Evolutionary conservation across 1,140 invertebrate genomes (phyloP).

Genomic region (Ips typographus): DNA sequence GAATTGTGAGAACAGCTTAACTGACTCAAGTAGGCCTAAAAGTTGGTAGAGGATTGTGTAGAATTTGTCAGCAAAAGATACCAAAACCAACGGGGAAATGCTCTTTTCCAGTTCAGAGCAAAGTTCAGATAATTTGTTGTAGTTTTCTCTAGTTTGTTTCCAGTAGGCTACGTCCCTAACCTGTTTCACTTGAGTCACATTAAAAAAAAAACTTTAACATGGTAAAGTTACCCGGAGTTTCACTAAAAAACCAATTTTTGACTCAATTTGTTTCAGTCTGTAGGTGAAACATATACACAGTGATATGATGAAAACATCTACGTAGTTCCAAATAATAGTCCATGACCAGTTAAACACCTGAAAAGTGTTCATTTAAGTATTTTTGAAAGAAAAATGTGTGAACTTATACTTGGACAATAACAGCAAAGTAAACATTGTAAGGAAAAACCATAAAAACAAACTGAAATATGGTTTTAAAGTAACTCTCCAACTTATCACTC

Average conservation of each 20-base stretch:
- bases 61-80: constrained; percentile 26
- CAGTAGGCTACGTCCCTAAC: constrained; percentile 9
- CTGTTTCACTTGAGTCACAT: not conserved
- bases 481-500: not conserved
- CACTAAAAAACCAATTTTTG: constrained; percentile 9
- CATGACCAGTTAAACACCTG: constrained; percentile 23
- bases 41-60: constrained; percentile 27
- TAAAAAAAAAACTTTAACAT: not conserved
- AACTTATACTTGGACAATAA: constrained; percentile 14
- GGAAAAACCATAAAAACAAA: constrained; percentile 15
- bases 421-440: constrained; percentile 4
- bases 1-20: not conserved
- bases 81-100: constrained; percentile 21
- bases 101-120: constrained; percentile 18
- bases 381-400: no score
- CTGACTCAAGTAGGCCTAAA: constrained; percentile 17
- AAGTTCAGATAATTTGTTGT: constrained; percentile 11
- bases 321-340: constrained; percentile 21
- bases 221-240: constrained; percentile 9
- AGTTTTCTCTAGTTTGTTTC: constrained; percentile 27
- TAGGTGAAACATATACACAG: constrained; percentile 12
- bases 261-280: constrained; percentile 15
- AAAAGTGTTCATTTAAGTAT: constrained; percentile 5
- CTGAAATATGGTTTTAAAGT: constrained; percentile 10
- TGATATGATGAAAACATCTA: constrained; percentile 17